These are phyloP conservation scores for Drosophila koepferae DNA, from an alignment of 2,888 invertebrate genomes.

Conservation along the genomic window DNA sequence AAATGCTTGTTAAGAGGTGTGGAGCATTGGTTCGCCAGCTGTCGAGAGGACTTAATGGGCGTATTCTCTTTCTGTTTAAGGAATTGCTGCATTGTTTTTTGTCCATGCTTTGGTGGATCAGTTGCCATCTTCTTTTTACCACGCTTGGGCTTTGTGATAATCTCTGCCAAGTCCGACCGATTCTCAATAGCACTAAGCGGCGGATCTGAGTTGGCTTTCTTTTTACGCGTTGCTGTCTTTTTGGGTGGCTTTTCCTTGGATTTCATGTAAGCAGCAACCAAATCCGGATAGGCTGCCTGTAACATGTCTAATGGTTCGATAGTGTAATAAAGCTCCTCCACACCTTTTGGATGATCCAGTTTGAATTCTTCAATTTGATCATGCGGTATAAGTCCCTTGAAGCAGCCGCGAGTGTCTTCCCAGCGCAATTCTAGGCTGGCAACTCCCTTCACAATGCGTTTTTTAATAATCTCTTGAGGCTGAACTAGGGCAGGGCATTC, in stretches of 20 bases:
- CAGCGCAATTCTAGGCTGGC: conserved; percentile 91
- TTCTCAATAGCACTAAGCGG: conserved; percentile 76
- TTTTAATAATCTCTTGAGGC: conserved; percentile 87
- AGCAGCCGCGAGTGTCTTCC: conserved; percentile 87
- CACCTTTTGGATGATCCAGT: conserved; percentile 85
- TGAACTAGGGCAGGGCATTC: conserved; percentile 76
- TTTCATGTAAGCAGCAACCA: conserved; percentile 88
- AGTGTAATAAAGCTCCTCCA: conserved; percentile 87
- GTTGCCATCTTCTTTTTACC: conserved; percentile 66
- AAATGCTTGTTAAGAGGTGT: conserved; percentile 78
- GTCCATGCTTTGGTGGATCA: conserved; percentile 79
- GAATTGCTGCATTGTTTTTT: conserved; percentile 84
- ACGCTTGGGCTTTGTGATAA: conserved; percentile 62
- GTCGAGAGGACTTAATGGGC: conserved; percentile 36
- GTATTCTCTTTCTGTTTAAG: conserved; percentile 56
- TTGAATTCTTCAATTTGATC: conserved; percentile 86
- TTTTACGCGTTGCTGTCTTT: conserved; percentile 81
- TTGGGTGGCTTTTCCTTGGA: conserved; percentile 86
- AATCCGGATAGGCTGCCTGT: conserved; percentile 87
- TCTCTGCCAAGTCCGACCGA: conserved; percentile 63
- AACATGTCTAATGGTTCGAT: conserved; percentile 89
- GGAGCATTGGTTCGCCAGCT: conserved; percentile 66
- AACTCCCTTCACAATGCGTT: conserved; percentile 87
- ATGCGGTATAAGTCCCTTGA: conserved; percentile 88
- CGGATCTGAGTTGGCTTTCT: conserved; percentile 35